Base-by-base conservation (phyloP, 2,797 vertebrate genomes). In the Bovichtus diacanthus region DNA sequence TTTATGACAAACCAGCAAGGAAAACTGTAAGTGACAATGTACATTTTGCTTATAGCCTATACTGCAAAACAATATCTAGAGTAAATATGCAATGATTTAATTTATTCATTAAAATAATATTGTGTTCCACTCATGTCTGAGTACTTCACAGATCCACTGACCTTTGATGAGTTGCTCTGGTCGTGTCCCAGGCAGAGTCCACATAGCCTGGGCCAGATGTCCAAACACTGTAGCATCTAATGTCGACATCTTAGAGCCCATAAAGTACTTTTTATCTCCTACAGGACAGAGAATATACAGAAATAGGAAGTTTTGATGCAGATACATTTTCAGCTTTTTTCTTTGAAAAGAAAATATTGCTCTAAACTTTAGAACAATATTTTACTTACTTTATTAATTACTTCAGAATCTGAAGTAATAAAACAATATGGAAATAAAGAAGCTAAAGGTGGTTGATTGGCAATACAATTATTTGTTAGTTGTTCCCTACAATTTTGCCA, bases 191-290 rank as follows among this genome's bases (percentile, higher is more conserved):
- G 98, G 98, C 38, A 99, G 93, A 0, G 97, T 99, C 98, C 98
- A 99, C 98, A 99, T 99, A 8, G 97, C 97, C 91, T 98, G 97
- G 63, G 98, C 98, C 38, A 99, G 93, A 88, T 98, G 98, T 49
- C 98, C 97, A 65, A 99, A 99, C 70, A 99, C 96, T 2, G 97
- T 98, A 46, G 98, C 97, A 36, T 99, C 98, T 70, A 99, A 95
- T 13, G 96, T 97, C 23, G 98, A 98, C 85, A 98, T 94, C 31
- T 96, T 97, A 50, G 97, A 94, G 72, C 98, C 98, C 98, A 99
- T 99, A 44, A 99, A 96, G 87, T 99, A 99, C 80, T 99, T 99
- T 86, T 99, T 99, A 88, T 99, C 98, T 76, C 98, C 98, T 99
- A 64, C 6, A 88, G 84, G 80, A 75, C 73, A 89, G 27, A 83